Percentiles rank a stretch among this genome's conserved stretches.
These are phyloP conservation scores for Epicauta chinensis DNA, from an alignment of 1,140 invertebrate genomes.

Conservation along the genomic window DNA sequence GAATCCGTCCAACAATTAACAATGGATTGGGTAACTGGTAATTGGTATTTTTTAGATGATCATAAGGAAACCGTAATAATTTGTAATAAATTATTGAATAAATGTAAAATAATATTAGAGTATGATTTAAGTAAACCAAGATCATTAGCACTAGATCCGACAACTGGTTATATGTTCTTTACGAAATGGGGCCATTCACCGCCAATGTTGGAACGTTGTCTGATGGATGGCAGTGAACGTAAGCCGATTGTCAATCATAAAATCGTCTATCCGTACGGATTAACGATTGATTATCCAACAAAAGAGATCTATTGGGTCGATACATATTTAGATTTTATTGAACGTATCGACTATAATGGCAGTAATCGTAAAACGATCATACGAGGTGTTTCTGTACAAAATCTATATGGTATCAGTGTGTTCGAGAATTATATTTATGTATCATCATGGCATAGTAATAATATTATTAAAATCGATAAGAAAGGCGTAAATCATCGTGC, in stretches of 20 bases:
- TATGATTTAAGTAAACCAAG: conserved; percentile 64
- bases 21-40: conserved; percentile 78
- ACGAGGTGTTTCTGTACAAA: conserved; percentile 55
- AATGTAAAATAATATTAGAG: conserved; percentile 63
- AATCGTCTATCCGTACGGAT: conserved; percentile 65
- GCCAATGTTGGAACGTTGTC: conserved; percentile 56
- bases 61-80: conserved; percentile 63
- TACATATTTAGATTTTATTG: conserved; percentile 67
- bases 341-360: conserved; percentile 65
- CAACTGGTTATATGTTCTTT: conserved; percentile 69
- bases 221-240: conserved; percentile 54
- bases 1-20: conserved; percentile 62
- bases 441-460: conserved; percentile 58
- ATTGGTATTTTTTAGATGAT: conserved; percentile 82
- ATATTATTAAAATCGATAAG: conserved; percentile 54
- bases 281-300: conserved; percentile 66
- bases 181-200: conserved; percentile 62
- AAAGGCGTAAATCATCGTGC: conserved; percentile 45
- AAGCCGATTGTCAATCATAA: conserved; percentile 51
- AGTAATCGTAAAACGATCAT: conserved; percentile 57
- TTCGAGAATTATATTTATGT: conserved; percentile 64
- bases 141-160: conserved; percentile 76
- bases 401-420: conserved; percentile 62
- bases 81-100: conserved; percentile 56
- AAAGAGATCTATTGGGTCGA: conserved; percentile 74